phyloP scores from a whole-genome alignment of 2,113 vertebrate species.

The Gorsachius goisagi region DNA sequence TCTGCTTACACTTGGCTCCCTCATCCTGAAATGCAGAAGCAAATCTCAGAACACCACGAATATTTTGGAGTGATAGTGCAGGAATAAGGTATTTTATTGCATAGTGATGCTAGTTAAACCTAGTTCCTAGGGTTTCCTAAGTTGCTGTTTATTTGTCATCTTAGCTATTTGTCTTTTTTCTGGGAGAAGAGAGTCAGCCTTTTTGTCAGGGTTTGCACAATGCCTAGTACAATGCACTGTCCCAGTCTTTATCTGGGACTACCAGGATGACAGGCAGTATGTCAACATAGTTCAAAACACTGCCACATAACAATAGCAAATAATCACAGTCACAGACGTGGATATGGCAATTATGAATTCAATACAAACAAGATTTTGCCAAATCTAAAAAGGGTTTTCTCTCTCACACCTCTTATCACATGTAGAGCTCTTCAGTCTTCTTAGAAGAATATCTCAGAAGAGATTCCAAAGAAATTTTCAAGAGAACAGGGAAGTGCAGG shows the following conservation, averaged over 20 bases:
- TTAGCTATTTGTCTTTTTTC: background rate
- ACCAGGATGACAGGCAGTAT: background rate
- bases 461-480: background rate
- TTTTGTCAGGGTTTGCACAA: background rate
- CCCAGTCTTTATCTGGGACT: background rate
- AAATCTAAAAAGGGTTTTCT: background rate
- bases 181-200: background rate
- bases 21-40: background rate
- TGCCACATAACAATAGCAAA: background rate
- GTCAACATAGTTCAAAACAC: background rate
- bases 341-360: background rate
- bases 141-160: background rate
- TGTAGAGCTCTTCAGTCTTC: background rate
- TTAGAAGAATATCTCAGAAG: background rate
- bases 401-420: background rate
- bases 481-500: background rate
- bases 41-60: background rate
- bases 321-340: background rate
- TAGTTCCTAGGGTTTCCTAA: background rate
- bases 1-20: background rate
- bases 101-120: background rate
- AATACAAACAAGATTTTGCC: background rate
- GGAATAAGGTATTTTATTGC: background rate
- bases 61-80: background rate
- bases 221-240: background rate